Conservation (phyloP, 2,113 vertebrate species). For the Erinaceus europaeus region DNA sequence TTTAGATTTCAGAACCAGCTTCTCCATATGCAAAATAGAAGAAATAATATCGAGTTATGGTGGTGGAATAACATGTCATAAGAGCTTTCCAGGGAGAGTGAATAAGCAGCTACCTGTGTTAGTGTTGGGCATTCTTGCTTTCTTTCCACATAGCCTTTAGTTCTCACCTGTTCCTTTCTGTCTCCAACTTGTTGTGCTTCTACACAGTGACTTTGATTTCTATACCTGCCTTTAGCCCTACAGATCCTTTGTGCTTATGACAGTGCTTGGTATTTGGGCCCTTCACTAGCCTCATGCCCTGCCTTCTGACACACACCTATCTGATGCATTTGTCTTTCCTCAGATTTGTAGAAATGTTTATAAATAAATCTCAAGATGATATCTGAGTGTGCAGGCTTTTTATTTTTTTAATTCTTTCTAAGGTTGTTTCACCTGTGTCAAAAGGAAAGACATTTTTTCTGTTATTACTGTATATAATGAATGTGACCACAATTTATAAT, state of each 20-base stretch:
- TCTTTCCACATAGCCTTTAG: neutral
- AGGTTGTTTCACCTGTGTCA: neutral
- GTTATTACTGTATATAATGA: neutral
- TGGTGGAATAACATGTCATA: too few relatives aligned
- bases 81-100: neutral
- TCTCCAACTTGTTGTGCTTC: neutral
- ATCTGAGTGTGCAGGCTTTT: neutral
- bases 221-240: neutral
- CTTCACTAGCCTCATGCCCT: too few relatives aligned
- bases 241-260: neutral
- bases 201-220: neutral
- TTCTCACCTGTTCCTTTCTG: too few relatives aligned
- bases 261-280: neutral
- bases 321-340: neutral
- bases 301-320: too few relatives aligned
- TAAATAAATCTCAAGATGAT: conserved; percentile 21
- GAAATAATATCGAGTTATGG: neutral
- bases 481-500: neutral
- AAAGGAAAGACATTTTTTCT: neutral
- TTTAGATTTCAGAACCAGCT: neutral
- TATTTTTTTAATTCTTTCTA: neutral
- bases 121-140: neutral
- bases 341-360: neutral
- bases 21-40: neutral
- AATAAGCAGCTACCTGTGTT: neutral